Percentiles rank a stretch among this genome's conserved stretches.
These are phyloP conservation scores for Crioceris asparagi DNA, from an alignment of 2,888 invertebrate genomes.

Conservation along the genomic window DNA sequence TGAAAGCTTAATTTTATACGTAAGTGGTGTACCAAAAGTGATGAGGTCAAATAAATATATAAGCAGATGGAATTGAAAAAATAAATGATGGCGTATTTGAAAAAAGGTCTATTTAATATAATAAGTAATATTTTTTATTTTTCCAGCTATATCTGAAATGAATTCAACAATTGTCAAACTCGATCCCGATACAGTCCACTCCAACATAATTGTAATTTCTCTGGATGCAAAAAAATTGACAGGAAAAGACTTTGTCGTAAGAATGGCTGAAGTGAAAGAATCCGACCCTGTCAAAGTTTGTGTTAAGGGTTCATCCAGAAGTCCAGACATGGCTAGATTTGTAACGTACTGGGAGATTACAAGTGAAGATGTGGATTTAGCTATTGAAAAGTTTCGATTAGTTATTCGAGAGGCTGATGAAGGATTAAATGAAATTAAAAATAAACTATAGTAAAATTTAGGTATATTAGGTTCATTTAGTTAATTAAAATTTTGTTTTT, in stretches of 20 bases:
- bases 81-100: too few species aligned
- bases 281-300: constrained; percentile 42
- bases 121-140: constrained; percentile 6
- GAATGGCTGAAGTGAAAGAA: constrained; percentile 40
- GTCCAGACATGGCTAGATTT: constrained; percentile 50
- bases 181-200: constrained; percentile 51
- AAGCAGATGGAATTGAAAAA: too few species aligned
- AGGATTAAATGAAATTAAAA: too few species aligned
- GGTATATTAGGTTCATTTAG: not conserved
- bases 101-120: not conserved
- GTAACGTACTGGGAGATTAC: constrained; percentile 62
- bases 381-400: constrained; percentile 58
- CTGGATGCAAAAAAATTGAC: constrained; percentile 19
- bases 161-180: constrained; percentile 51
- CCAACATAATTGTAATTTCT: constrained; percentile 50
- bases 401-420: constrained; percentile 51
- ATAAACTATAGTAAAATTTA: constrained; percentile 10
- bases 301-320: constrained; percentile 50
- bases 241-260: constrained; percentile 10
- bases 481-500: too few species aligned
- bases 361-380: constrained; percentile 53
- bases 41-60: too few species aligned
- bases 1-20: too few species aligned
- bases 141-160: constrained; percentile 48
- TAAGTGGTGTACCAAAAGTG: too few species aligned